phyloP scores from a whole-genome alignment of 2,888 invertebrate species.

The Eupeodes latifasciatus region DNA sequence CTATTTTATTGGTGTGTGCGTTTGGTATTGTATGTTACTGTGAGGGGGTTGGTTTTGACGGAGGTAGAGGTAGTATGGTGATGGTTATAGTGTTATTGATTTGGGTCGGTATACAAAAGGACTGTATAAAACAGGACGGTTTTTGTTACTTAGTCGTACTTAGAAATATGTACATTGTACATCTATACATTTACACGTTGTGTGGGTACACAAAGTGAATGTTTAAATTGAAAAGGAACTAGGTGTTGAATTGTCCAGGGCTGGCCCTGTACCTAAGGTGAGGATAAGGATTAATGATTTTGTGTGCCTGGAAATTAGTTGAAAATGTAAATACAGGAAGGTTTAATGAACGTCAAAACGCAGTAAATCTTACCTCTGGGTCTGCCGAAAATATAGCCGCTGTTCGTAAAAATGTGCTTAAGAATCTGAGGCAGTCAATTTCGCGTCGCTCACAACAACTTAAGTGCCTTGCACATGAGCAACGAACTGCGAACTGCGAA shows the following conservation, averaged over 20 bases:
- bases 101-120: slow-evolving; percentile 36
- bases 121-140: slow-evolving; percentile 47
- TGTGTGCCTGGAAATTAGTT: no score
- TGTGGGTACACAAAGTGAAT: neutral
- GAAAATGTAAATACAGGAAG: no score
- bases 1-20: neutral
- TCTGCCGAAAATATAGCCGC: no score
- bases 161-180: no score
- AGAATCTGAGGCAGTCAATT: no score
- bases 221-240: slow-evolving; percentile 25
- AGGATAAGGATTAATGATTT: neutral
- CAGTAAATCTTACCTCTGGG: no score
- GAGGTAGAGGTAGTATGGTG: neutral
- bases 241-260: slow-evolving; percentile 18
- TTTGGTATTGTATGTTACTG: neutral
- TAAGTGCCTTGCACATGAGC: no score
- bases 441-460: no score
- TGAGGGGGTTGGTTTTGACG: neutral
- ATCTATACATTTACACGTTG: neutral
- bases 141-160: slow-evolving; percentile 49
- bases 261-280: neutral
- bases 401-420: no score
- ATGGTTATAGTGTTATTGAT: slow-evolving; percentile 57
- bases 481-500: no score
- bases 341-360: no score